A percentile compares a stretch with the other conserved stretches of the same genome.
phyloP scores from a whole-genome alignment of 2,797 vertebrate genomes.

The Pempheris klunzingeri region DNA sequence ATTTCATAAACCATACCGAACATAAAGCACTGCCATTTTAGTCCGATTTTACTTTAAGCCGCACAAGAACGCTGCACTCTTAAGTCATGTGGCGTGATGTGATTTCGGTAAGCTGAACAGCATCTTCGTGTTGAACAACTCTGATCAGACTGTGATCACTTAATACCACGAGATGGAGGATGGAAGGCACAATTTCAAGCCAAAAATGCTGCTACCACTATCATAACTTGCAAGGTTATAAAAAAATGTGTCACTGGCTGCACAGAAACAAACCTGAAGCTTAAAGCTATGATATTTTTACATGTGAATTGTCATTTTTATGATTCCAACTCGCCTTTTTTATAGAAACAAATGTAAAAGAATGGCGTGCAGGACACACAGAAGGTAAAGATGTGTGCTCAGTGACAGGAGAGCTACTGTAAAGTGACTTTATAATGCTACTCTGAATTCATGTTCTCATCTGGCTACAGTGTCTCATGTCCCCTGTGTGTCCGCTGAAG shows the following conservation, averaged over 20 bases:
- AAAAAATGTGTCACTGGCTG: background rate
- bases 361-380: background rate
- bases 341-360: no score
- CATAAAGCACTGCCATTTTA: background rate
- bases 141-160: conserved; percentile 3
- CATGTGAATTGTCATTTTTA: no score
- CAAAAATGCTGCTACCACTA: background rate
- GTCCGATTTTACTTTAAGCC: background rate
- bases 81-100: conserved; percentile 6
- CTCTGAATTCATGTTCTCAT: background rate
- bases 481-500: background rate
- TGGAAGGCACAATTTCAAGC: background rate
- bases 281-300: background rate
- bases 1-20: no score
- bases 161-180: background rate
- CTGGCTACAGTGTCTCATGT: background rate
- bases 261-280: background rate
- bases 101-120: conserved; percentile 15
- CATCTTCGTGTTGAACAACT: conserved; percentile 10
- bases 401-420: no score
- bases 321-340: no score
- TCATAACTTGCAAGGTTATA: background rate
- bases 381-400: background rate
- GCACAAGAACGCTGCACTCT: background rate
- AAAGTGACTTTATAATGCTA: no score